Evolutionary conservation across 2,797 vertebrate genomes (phyloP).

Genomic region (Pseudochromis fuscus): DNA sequence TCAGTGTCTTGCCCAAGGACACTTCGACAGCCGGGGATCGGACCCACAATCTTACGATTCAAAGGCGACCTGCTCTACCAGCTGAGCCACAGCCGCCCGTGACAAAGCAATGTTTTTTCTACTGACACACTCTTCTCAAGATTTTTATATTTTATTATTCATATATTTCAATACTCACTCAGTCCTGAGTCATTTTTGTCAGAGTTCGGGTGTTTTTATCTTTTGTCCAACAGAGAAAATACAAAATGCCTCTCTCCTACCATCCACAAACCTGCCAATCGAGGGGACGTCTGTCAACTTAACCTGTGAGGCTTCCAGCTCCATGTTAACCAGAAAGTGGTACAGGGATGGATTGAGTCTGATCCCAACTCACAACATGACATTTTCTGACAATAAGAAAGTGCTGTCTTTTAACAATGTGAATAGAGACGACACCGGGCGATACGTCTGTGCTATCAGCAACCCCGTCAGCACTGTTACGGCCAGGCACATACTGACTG

Average conservation of each 20-base stretch:
- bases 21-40: too few relatives aligned
- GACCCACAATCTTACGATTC: too few relatives aligned
- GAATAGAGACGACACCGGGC: constrained; percentile 59
- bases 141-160: background rate
- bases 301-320: constrained; percentile 63
- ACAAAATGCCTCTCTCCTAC: constrained; percentile 14
- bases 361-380: constrained; percentile 36
- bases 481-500: constrained; percentile 13
- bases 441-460: constrained; percentile 63
- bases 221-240: constrained; percentile 56
- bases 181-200: background rate
- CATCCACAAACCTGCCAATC: constrained; percentile 18
- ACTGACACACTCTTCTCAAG: background rate
- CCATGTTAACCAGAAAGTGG: constrained; percentile 59
- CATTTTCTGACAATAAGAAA: constrained; percentile 34
- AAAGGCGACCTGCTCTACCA: too few relatives aligned
- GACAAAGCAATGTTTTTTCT: too few relatives aligned
- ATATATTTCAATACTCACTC: background rate
- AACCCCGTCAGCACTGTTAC: constrained; percentile 45
- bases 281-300: constrained; percentile 44
- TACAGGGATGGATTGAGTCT: constrained; percentile 58
- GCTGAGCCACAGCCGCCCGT: too few relatives aligned
- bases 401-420: constrained; percentile 59
- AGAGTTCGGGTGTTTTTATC: background rate
- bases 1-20: too few relatives aligned